Conservation (phyloP, 1,140 invertebrate genomes). For the Pinna nobilis region DNA sequence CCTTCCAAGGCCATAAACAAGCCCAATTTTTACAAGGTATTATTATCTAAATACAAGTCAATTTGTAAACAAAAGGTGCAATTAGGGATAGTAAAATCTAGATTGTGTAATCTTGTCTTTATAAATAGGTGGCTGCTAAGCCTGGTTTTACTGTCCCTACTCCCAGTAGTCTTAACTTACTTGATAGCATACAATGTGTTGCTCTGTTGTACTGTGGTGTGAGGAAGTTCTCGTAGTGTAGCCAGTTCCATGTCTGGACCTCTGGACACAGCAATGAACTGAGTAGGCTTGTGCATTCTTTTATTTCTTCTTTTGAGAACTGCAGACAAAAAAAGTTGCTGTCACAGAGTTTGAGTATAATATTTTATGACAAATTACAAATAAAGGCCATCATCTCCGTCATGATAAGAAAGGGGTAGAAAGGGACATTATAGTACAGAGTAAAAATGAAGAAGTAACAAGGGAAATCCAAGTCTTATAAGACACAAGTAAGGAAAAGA, state of each 20-base stretch:
- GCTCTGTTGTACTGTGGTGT: constrained; percentile 83
- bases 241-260: constrained; percentile 90
- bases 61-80: background rate
- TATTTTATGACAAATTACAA: background rate
- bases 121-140: background rate
- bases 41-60: too few relatives aligned
- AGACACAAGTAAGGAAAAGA: too few relatives aligned
- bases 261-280: constrained; percentile 77
- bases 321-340: constrained; percentile 36
- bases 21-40: too few relatives aligned
- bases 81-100: background rate
- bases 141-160: background rate
- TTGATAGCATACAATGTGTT: constrained; percentile 85
- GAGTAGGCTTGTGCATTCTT: constrained; percentile 73
- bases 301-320: constrained; percentile 46
- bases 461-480: too few relatives aligned
- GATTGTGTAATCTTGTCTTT: background rate
- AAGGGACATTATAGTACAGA: too few relatives aligned
- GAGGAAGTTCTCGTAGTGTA: constrained; percentile 88
- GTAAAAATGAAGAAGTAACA: too few relatives aligned
- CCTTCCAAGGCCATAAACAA: background rate
- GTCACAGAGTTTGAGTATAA: too few relatives aligned
- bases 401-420: background rate
- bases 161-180: too few relatives aligned
- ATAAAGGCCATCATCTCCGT: background rate